These are phyloP conservation scores for Tigriopus japonicus DNA, from an alignment of 1,140 invertebrate genomes.

Conservation along the genomic window DNA sequence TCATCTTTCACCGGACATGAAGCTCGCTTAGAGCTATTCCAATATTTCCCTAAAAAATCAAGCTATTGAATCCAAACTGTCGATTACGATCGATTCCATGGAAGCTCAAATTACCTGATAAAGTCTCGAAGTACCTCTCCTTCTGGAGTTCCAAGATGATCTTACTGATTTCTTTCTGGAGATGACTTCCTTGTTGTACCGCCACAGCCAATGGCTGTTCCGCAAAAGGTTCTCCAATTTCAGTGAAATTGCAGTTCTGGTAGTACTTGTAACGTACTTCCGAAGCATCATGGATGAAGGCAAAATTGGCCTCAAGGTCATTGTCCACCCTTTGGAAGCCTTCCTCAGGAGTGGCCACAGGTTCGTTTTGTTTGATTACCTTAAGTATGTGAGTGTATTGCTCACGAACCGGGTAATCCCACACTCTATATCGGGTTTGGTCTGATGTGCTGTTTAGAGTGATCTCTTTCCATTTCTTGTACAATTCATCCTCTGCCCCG, in stretches of 20 bases:
- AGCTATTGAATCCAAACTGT: background rate
- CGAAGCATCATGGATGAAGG: constrained; percentile 69
- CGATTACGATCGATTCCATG: too few relatives aligned
- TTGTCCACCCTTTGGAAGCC: constrained; percentile 41
- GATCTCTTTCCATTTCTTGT: constrained; percentile 34
- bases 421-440: constrained; percentile 56
- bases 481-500: constrained; percentile 58
- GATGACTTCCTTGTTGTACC: constrained; percentile 12
- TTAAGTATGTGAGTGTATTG: constrained; percentile 69
- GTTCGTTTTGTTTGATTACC: constrained; percentile 54
- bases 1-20: constrained; percentile 11
- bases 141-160: constrained; percentile 9
- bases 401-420: constrained; percentile 80
- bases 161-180: constrained; percentile 3
- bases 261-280: constrained; percentile 54
- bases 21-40: constrained; percentile 4
- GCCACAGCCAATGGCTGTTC: constrained; percentile 34
- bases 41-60: constrained; percentile 7
- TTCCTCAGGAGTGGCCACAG: constrained; percentile 41
- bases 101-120: background rate
- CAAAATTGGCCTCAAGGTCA: constrained; percentile 43
- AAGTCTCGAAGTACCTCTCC: constrained; percentile 9
- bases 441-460: constrained; percentile 55
- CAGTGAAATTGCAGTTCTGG: constrained; percentile 59
- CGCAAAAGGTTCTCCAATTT: constrained; percentile 68